Conservation (phyloP, 2,888 invertebrate genomes). For the Abrostola triplasia region DNA sequence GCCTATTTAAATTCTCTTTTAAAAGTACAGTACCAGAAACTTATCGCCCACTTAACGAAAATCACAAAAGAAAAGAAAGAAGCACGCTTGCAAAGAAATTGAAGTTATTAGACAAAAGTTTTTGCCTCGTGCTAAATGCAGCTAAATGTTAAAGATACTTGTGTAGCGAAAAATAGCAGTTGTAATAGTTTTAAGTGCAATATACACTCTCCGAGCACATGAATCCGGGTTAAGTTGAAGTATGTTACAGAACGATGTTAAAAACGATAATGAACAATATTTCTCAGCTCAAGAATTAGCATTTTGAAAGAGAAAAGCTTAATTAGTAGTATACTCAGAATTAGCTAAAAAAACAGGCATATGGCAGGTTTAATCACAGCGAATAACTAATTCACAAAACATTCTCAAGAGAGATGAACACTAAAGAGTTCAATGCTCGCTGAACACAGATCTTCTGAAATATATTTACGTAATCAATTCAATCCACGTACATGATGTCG, state of each 20-base stretch:
- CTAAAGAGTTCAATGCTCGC: constrained; percentile 1
- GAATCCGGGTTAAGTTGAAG: constrained; percentile 10
- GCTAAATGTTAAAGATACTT: constrained; percentile 23
- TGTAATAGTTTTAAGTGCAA: constrained; percentile 15
- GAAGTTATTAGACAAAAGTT: constrained; percentile 35
- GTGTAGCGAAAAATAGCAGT: constrained; percentile 6
- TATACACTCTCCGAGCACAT: not conserved
- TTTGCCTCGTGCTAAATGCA: constrained; percentile 19
- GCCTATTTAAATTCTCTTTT: constrained; percentile 7
- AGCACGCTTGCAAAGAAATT: constrained; percentile 17
- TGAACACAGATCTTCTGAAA: constrained; percentile 5
- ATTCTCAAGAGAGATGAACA: constrained; percentile 8
- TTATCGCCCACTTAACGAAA: constrained; percentile 29
- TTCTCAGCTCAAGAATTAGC: too few species aligned
- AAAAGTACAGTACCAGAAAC: constrained; percentile 17
- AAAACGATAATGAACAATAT: too few species aligned
- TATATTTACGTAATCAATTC: constrained; percentile 41
- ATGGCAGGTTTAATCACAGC: too few species aligned
- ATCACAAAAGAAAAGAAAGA: constrained; percentile 26
- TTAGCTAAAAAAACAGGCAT: too few species aligned
- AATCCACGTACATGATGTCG: constrained; percentile 58
- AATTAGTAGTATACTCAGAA: too few species aligned
- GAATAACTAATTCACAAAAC: constrained; percentile 2
- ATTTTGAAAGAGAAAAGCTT: too few species aligned
- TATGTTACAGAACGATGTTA: too few species aligned